These are phyloP conservation scores for Melanostoma scalare DNA, from an alignment of 2,888 invertebrate species.

Conservation along the genomic window DNA sequence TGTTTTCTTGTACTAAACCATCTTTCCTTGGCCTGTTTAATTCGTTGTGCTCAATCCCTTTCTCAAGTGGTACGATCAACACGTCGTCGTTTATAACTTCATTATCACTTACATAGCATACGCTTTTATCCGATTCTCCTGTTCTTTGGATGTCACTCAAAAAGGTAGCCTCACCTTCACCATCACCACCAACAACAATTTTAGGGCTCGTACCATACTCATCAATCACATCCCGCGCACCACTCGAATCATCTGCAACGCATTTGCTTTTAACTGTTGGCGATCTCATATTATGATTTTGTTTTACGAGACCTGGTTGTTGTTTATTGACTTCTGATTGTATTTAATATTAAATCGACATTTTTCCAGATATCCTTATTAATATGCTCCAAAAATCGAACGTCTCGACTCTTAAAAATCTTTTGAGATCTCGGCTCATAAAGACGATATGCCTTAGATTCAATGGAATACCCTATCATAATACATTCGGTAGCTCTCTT, in stretches of 20 bases:
- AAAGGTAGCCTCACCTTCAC: too few species aligned
- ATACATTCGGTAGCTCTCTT: slow-evolving; percentile 1
- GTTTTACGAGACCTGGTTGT: too few species aligned
- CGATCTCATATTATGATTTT: too few species aligned
- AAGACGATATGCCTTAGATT: slow-evolving; percentile 10
- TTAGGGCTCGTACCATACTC: too few species aligned
- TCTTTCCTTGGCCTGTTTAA: too few species aligned
- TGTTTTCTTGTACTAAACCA: not conserved
- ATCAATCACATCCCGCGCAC: not conserved
- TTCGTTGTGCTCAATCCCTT: not conserved
- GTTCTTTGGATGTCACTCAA: too few species aligned
- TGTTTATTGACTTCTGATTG: not conserved
- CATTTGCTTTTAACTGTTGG: not conserved
- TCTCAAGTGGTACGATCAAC: not conserved
- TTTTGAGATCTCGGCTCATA: slow-evolving; percentile 12
- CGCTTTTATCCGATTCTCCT: too few species aligned
- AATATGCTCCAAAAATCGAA: not conserved
- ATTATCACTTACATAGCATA: too few species aligned
- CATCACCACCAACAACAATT: too few species aligned
- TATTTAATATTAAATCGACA: not conserved
- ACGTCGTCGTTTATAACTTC: not conserved
- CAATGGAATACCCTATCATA: not conserved
- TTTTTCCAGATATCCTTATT: not conserved
- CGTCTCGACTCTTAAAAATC: not conserved
- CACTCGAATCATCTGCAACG: not conserved